These are phyloP conservation scores for Malthinus seriepunctatus DNA, from an alignment of 2,888 invertebrate genomes.

Conservation along the genomic window DNA sequence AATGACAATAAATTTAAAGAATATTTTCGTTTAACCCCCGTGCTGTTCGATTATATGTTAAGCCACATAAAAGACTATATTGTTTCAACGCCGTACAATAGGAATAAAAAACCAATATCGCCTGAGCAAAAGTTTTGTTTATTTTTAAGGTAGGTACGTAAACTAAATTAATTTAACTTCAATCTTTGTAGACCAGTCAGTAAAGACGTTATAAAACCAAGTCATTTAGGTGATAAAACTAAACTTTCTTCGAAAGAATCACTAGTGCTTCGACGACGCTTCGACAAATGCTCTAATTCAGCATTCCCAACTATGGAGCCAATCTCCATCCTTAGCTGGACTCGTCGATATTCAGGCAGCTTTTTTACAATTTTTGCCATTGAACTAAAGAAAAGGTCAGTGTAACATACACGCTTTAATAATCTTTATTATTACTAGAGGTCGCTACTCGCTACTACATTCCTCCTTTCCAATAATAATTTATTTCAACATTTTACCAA, in stretches of 20 bases:
- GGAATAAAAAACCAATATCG: conserved; percentile 27
- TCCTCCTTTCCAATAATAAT: no score
- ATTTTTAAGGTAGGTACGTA: conserved; percentile 35
- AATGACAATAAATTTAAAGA: conserved; percentile 26
- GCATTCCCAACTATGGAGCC: not conserved
- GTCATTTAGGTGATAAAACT: no score
- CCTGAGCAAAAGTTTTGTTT: conserved; percentile 35
- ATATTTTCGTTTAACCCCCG: conserved; percentile 9
- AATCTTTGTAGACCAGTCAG: no score
- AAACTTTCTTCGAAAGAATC: no score
- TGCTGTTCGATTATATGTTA: conserved; percentile 28
- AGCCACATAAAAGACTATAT: conserved; percentile 30
- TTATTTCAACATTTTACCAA: no score
- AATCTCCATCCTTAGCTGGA: conserved; percentile 39
- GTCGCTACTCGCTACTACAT: no score
- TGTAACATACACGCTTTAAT: no score
- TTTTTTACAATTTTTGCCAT: conserved; percentile 45
- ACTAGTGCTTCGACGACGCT: no score
- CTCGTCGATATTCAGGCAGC: conserved; percentile 40
- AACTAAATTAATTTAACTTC: no score
- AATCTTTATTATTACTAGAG: no score
- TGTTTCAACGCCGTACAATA: conserved; percentile 27
- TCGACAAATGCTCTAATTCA: no score
- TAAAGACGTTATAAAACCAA: no score
- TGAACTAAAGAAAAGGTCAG: conserved; percentile 40